Percentiles rank a stretch among this genome's conserved stretches.
These are phyloP conservation scores for Pogonomyrmex californicus DNA, from an alignment of 1,140 invertebrate genomes.

Conservation along the genomic window DNA sequence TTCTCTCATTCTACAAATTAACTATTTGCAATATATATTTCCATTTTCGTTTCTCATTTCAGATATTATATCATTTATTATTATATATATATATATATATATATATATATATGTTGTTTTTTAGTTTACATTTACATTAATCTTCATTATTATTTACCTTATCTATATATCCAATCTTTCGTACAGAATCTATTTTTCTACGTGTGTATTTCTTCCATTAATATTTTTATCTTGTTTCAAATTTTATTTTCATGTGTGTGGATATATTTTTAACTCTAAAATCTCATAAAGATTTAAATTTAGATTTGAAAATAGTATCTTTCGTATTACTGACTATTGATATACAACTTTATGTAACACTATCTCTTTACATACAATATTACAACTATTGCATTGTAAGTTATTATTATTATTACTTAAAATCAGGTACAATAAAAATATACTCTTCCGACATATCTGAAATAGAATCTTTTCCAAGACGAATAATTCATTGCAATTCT, in stretches of 20 bases:
- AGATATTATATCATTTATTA: background rate
- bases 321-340: no score
- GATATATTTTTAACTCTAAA: no score
- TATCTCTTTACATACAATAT: background rate
- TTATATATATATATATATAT: no score
- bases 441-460: background rate
- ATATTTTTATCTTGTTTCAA: no score
- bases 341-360: background rate
- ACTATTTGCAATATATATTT: background rate
- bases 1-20: slow-evolving; percentile 7
- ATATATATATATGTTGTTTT: background rate
- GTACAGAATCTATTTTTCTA: no score
- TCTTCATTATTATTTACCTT: slow-evolving; percentile 6
- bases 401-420: background rate
- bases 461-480: background rate
- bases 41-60: background rate
- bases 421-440: slow-evolving; percentile 21
- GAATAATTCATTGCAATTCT: slow-evolving; percentile 2
- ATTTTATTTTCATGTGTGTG: no score
- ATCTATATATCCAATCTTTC: background rate
- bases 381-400: background rate
- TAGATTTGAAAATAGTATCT: no score
- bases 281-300: no score
- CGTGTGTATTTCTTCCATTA: no score
- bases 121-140: slow-evolving; percentile 1